phyloP scores from a whole-genome alignment of 1,140 invertebrate species.

The Drosophila varians region DNA sequence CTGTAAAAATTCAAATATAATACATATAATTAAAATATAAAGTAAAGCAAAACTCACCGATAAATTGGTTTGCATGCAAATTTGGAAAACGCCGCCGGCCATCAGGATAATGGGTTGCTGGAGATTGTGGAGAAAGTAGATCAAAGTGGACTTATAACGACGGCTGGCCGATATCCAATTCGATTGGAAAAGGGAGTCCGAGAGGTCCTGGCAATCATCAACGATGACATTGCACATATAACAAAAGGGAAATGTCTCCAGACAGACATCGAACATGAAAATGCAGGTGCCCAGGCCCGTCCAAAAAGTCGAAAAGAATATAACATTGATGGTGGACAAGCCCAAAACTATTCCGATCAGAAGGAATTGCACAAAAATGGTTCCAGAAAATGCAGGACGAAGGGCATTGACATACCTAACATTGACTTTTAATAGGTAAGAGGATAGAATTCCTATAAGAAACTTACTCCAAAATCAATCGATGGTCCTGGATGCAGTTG shows the following conservation, averaged over 20 bases:
- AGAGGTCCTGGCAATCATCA: conserved; percentile 43
- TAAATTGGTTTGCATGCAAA: conserved; percentile 55
- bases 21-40: background rate
- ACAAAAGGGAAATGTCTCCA: conserved; percentile 61
- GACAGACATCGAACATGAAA: conserved; percentile 34
- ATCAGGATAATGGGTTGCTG: conserved; percentile 50
- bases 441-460: background rate
- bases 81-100: conserved; percentile 54
- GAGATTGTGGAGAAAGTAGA: conserved; percentile 53
- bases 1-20: background rate
- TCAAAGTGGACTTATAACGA: conserved; percentile 32
- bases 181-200: conserved; percentile 51
- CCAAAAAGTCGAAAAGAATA: conserved; percentile 42
- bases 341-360: conserved; percentile 42
- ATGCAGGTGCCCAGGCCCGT: conserved; percentile 7
- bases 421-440: background rate
- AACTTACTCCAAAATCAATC: conserved; percentile 49
- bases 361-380: conserved; percentile 39
- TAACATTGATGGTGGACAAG: conserved; percentile 21
- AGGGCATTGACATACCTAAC: conserved; percentile 43
- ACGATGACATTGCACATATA: conserved; percentile 52
- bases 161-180: conserved; percentile 47
- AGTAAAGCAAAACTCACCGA: background rate
- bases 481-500: conserved; percentile 54
- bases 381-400: conserved; percentile 35